These are phyloP conservation scores for Taeniopygia guttata DNA, from an alignment of 2,797 vertebrate genomes.

Conservation along the genomic window DNA sequence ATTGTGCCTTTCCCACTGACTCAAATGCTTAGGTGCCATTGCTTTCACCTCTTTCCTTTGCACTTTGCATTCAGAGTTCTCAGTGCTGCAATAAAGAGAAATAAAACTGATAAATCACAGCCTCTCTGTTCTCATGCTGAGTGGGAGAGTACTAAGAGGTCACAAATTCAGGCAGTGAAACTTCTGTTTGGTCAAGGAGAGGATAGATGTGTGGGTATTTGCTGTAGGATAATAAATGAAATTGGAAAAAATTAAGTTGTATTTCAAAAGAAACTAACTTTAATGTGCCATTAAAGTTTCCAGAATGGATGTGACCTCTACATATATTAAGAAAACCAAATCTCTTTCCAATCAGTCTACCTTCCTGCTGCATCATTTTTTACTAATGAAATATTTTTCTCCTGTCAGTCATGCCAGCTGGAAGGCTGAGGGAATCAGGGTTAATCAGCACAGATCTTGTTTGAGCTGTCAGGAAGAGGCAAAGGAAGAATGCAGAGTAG, in stretches of 20 bases:
- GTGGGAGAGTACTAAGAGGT: constrained; percentile 3
- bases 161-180: constrained; percentile 12
- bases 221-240: constrained; percentile 34
- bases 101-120: constrained; percentile 30
- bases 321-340: background rate
- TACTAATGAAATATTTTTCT: constrained; percentile 41
- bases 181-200: constrained; percentile 2
- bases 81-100: constrained; percentile 7
- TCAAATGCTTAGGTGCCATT: background rate
- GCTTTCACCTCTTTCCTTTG: constrained; percentile 1
- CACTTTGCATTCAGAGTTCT: background rate
- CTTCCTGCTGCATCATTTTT: constrained; percentile 8
- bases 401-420: background rate
- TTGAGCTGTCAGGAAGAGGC: background rate
- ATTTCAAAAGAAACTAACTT: constrained; percentile 35
- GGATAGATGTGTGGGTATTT: background rate
- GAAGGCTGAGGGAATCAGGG: background rate
- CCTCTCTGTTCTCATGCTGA: background rate
- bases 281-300: background rate
- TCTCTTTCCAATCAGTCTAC: background rate
- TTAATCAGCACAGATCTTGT: constrained; percentile 13
- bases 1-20: background rate
- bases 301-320: constrained; percentile 30
- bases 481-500: background rate
- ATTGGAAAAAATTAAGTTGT: constrained; percentile 33